These are phyloP conservation scores for Diadophis punctatus DNA, from an alignment of 2,113 vertebrate species.

Conservation along the genomic window DNA sequence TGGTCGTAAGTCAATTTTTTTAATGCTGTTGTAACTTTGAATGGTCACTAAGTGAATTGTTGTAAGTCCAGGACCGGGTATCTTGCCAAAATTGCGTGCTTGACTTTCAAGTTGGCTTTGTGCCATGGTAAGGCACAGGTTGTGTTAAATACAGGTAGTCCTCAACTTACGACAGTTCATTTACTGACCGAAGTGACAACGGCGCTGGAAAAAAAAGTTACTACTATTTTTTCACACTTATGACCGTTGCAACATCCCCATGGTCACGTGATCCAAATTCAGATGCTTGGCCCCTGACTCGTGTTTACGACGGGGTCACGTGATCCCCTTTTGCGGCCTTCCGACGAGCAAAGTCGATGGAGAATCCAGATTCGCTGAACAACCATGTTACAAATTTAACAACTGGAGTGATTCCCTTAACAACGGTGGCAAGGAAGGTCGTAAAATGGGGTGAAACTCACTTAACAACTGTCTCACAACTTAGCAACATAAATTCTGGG, in stretches of 20 bases:
- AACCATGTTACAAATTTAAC: rapidly evolving
- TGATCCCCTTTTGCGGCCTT: too few relatives aligned
- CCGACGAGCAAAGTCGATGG: too few relatives aligned
- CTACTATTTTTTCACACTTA: neutral
- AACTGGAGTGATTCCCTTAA: too few relatives aligned
- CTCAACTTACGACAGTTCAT: neutral
- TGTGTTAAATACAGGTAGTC: neutral
- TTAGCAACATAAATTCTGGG: neutral
- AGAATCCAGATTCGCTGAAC: too few relatives aligned
- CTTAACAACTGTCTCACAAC: too few relatives aligned
- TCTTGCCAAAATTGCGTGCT: neutral
- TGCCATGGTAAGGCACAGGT: neutral
- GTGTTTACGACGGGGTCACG: neutral
- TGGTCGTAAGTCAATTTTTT: rapidly evolving
- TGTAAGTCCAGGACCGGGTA: neutral
- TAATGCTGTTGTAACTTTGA: too few relatives aligned
- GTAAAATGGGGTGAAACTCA: too few relatives aligned
- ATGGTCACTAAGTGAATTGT: too few relatives aligned
- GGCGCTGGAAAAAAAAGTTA: too few relatives aligned
- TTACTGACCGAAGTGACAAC: neutral
- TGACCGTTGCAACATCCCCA: too few relatives aligned
- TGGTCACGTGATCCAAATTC: neutral
- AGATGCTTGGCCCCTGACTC: neutral
- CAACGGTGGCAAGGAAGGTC: too few relatives aligned
- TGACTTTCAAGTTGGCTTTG: neutral